Evolutionary conservation across 2,113 vertebrate species (phyloP).

Genomic region (Perognathus longimembris): DNA sequence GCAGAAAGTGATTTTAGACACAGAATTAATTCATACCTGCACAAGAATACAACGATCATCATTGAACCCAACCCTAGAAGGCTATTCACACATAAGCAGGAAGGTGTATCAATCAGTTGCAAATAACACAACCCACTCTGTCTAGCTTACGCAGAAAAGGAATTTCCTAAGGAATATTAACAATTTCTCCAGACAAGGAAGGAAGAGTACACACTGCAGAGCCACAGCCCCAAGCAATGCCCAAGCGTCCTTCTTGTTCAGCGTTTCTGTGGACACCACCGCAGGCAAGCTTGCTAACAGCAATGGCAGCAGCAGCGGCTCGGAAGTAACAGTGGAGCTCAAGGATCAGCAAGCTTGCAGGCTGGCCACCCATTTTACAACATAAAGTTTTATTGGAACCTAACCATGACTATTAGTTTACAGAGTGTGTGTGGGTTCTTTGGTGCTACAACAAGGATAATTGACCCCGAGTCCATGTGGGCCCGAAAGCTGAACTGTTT

Average conservation of each 20-base stretch:
- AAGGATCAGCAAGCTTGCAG: neutral
- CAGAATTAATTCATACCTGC: neutral
- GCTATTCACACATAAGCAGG: neutral
- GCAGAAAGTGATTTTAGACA: conserved; percentile 35
- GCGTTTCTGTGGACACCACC: neutral
- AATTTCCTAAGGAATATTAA: neutral
- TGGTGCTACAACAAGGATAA: neutral
- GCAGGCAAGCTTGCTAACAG: neutral
- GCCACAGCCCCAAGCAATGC: neutral
- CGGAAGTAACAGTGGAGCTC: neutral
- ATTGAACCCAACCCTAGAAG: conserved; percentile 35
- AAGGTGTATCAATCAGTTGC: neutral
- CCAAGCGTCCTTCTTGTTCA: neutral
- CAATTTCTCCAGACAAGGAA: neutral
- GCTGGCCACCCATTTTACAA: neutral
- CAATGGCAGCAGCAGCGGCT: neutral
- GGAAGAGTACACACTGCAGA: neutral
- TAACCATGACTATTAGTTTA: neutral
- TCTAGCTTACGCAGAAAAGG: neutral
- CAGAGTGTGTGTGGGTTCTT: neutral
- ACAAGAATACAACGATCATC: neutral
- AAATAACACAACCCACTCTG: neutral
- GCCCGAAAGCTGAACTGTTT: neutral
- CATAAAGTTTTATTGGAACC: neutral
- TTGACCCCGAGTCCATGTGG: neutral